Evolutionary conservation across 2,797 vertebrate genomes (phyloP).

Genomic region (Neomorphus geoffroyi): DNA sequence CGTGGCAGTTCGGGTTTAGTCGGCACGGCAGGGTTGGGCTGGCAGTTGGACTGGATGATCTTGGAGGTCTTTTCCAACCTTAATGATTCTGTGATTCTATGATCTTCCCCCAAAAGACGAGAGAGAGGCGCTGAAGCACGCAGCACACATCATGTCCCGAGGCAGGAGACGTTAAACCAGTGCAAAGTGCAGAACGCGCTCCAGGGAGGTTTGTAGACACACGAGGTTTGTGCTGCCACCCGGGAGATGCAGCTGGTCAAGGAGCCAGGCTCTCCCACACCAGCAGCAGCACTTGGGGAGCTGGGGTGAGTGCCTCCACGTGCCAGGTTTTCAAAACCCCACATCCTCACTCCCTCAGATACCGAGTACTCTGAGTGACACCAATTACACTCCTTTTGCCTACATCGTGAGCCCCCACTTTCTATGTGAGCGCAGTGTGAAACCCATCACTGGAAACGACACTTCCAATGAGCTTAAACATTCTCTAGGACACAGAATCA

Average conservation of each 20-base stretch:
- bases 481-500: background rate
- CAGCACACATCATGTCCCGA: background rate
- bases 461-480: background rate
- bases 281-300: background rate
- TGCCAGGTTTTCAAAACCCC: background rate
- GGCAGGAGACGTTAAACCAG: background rate
- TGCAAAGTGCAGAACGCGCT: background rate
- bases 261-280: background rate
- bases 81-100: no score
- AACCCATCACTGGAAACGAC: background rate
- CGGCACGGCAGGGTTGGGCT: no score
- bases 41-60: no score
- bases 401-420: background rate
- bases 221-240: fast-evolving
- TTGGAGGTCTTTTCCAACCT: no score
- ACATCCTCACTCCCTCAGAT: background rate
- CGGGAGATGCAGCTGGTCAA: no score
- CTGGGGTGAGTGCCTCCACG: no score
- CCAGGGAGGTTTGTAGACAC: fast-evolving
- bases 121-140: background rate
- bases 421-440: fast-evolving
- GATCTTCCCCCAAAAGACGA: background rate
- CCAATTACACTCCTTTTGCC: fast-evolving
- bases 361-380: fast-evolving
- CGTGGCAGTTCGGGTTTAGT: no score